A percentile compares a stretch with the other conserved stretches of the same genome.
phyloP scores from a whole-genome alignment of 2,113 vertebrate genomes.

The Protobothrops flavoviridis region DNA sequence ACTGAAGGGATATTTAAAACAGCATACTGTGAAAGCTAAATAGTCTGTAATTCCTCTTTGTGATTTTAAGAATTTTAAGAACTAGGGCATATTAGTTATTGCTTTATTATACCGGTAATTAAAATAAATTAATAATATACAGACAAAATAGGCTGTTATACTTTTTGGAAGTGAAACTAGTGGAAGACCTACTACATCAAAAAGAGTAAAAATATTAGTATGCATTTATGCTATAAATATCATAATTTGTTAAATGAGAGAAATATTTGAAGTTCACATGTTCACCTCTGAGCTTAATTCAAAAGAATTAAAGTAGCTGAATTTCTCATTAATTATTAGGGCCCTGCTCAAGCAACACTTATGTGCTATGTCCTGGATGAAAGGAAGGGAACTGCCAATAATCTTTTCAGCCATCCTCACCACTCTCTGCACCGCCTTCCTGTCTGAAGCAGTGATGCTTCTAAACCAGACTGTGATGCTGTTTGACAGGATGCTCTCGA shows the following conservation, averaged over 20 bases:
- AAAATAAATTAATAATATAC: constrained; percentile 3
- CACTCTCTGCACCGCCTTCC: no score
- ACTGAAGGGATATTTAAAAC: constrained; percentile 72
- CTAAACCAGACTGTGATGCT: no score
- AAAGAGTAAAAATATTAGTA: not conserved
- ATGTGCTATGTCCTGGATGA: no score
- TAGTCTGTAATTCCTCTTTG: constrained; percentile 53
- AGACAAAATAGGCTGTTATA: not conserved
- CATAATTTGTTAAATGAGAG: not conserved
- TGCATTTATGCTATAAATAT: not conserved
- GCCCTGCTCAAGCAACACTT: no score
- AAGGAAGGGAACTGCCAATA: no score
- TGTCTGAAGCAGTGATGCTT: no score
- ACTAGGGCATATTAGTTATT: constrained; percentile 38
- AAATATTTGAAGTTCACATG: not conserved
- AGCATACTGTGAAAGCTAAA: constrained; percentile 53
- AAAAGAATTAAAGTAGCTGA: not conserved
- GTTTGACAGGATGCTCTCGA: no score
- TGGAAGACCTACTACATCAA: not conserved
- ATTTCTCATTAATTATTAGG: not conserved
- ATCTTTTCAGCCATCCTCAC: no score
- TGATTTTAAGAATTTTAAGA: constrained; percentile 38
- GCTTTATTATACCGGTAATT: not conserved
- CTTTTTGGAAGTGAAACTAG: not conserved
- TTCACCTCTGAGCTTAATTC: not conserved